phyloP scores from a whole-genome alignment of 2,113 vertebrate species.

The Caracal caracal region DNA sequence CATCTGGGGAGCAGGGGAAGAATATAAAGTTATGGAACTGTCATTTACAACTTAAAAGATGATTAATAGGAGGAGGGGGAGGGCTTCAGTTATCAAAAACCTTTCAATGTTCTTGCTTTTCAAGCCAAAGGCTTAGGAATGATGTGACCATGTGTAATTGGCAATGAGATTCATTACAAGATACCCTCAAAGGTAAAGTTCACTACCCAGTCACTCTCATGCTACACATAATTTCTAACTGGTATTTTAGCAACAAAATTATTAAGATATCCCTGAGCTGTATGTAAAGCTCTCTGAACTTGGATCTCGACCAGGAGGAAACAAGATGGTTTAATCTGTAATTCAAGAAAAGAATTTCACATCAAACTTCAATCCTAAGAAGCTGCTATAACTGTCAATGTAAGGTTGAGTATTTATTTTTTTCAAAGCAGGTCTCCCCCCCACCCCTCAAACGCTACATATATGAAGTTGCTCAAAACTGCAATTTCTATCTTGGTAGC shows the following conservation, averaged over 20 bases:
- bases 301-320: background rate
- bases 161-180: background rate
- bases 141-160: background rate
- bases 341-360: constrained; percentile 12
- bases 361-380: background rate
- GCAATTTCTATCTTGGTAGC: constrained; percentile 4
- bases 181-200: background rate
- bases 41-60: background rate
- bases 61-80: background rate
- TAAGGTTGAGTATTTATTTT: constrained; percentile 46
- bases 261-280: background rate
- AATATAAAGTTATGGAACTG: background rate
- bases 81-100: background rate
- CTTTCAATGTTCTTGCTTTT: background rate
- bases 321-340: background rate
- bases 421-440: background rate
- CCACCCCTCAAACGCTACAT: background rate
- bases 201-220: background rate
- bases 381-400: background rate
- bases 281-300: background rate
- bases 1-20: background rate
- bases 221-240: background rate
- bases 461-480: background rate
- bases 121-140: constrained; percentile 2
- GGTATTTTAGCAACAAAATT: constrained; percentile 22